Conservation (phyloP, 2,113 vertebrate species). For the Mustelus asterias region DNA sequence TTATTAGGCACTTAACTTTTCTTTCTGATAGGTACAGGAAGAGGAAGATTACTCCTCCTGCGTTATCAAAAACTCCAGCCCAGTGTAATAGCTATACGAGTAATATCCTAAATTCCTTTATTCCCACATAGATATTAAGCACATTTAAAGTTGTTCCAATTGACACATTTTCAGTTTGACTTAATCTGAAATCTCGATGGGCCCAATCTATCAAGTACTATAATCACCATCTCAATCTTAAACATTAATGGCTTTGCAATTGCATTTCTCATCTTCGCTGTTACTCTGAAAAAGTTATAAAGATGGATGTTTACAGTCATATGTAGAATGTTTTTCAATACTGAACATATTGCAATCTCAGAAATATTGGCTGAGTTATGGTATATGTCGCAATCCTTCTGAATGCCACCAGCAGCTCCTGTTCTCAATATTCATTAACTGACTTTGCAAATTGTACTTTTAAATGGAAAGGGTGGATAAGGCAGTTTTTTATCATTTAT, state of each 20-base stretch:
- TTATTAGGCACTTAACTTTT: neutral
- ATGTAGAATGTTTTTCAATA: neutral
- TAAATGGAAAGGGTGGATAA: neutral
- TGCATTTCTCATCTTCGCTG: neutral
- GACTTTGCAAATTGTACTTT: neutral
- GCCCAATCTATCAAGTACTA: neutral
- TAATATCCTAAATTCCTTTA: neutral
- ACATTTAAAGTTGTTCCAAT: neutral
- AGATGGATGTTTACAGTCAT: neutral
- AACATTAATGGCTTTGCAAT: conserved; percentile 5
- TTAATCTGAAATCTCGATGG: neutral
- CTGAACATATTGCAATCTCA: neutral
- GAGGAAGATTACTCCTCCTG: neutral
- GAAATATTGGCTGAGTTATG: neutral
- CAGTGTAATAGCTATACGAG: neutral
- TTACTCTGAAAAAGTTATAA: neutral
- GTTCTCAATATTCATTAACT: neutral
- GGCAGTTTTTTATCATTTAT: no score
- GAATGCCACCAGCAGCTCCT: neutral
- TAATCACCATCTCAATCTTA: conserved; percentile 4
- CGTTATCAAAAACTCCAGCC: neutral
- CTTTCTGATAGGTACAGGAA: neutral
- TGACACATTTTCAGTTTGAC: neutral
- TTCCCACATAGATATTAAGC: neutral
- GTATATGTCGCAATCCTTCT: neutral